A percentile compares a stretch with the other conserved stretches of the same genome.
phyloP scores from a whole-genome alignment of 2,888 invertebrate genomes.

The Eutolmus rufibarbis region DNA sequence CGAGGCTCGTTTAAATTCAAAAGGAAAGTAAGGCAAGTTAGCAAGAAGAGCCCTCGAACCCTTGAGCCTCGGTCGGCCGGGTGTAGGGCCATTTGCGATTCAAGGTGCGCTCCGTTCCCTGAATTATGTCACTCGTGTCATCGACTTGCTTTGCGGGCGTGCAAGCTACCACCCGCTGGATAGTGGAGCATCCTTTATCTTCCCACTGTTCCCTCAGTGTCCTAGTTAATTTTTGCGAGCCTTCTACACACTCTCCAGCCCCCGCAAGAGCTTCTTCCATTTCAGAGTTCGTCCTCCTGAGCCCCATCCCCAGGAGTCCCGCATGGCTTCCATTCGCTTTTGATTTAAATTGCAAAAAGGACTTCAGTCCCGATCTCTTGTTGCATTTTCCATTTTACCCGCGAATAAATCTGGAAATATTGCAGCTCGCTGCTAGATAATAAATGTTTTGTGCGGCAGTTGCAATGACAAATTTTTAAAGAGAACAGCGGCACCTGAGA shows the following conservation, averaged over 20 bases:
- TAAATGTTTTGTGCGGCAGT: not conserved
- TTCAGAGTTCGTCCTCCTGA: not conserved
- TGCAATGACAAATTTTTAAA: conserved; percentile 21
- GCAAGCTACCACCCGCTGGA: not conserved
- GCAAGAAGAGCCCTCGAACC: not conserved
- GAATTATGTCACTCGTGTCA: not conserved
- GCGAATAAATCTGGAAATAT: conserved; percentile 14
- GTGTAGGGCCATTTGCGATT: not conserved
- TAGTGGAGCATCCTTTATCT: not conserved
- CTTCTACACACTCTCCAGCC: not conserved
- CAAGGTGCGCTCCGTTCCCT: not conserved
- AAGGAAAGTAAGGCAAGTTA: conserved; percentile 5
- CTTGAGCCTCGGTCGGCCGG: not conserved
- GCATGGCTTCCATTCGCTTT: not conserved
- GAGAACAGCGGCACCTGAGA: not conserved
- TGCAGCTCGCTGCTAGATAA: not conserved
- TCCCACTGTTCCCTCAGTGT: not conserved
- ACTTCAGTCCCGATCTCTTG: not conserved
- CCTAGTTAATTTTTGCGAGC: conserved; percentile 14
- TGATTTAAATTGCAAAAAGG: conserved; percentile 23
- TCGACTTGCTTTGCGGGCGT: not conserved
- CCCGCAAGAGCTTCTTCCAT: not conserved
- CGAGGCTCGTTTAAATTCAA: not conserved
- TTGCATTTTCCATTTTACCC: not conserved
- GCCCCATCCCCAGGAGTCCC: not conserved